Base-by-base conservation (phyloP, 1,140 invertebrate species). In the Bombus sylvicola region DNA sequence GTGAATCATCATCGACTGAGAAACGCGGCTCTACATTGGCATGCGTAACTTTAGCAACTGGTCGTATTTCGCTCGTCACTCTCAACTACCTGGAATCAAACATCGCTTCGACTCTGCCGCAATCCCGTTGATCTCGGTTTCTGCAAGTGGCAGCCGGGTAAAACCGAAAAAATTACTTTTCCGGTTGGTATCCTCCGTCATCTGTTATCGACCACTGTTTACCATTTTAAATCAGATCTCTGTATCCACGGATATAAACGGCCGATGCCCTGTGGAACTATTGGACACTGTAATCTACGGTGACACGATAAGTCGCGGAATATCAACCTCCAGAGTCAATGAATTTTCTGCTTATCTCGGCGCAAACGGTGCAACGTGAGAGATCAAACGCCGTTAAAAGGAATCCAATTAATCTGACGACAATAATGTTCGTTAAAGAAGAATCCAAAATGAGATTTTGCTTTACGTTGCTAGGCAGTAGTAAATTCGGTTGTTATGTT, bases 1-100 rank as follows among this genome's bases (percentile, higher is more conserved):
- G 81, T 83, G 81, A 83, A 83, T 83, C 81, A 69, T 69, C 62
- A 66, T 39, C 62, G 59, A 71, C 37, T 28, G 39, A 43, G 71
- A 64, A 73, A 82, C 37, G 13, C n/a, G 68, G 18, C 5, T 72
- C 37, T 57, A 53, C 31, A 71, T 71, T 39, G 66, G 10, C 22
- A 39, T 41, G 73, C 10, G 18, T 31, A 39, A 39, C 37, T 71
- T 34, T n/a, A n/a, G 71, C 68, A 8, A 18, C 8, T 34, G 22
- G 3, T 22, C 9, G 18, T 69, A 34, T 25, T 12, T 69, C 34
- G 68, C 25, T 69, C 34, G 34, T 34, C 15, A 28, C 31, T 25
- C 22, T 9, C 31, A 3, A 28, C 53, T n/a, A 59, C 31, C 43
- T 66, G 31, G 37, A 80, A 39, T 39, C 34, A 41, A 47, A 8